A percentile compares a stretch with the other conserved stretches of the same genome.
phyloP scores from a whole-genome alignment of 2,113 vertebrate species.

The Paradoxurus hermaphroditus region DNA sequence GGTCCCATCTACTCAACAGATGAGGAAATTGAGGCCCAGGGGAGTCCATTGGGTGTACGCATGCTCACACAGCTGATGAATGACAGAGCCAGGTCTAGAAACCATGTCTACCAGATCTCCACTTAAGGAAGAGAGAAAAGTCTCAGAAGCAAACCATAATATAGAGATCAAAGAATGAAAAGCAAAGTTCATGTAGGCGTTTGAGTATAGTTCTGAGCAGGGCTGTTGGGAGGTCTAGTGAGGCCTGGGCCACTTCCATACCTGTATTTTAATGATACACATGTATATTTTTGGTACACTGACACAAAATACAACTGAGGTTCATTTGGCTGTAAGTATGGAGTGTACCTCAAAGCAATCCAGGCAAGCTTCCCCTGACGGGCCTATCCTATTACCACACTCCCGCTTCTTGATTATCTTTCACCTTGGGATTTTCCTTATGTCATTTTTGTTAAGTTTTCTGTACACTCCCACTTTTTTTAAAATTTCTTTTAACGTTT shows the following conservation, averaged over 20 bases:
- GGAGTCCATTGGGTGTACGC: not conserved
- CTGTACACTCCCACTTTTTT: not conserved
- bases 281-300: not conserved
- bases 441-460: not conserved
- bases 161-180: not conserved
- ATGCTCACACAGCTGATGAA: not conserved
- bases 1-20: not conserved
- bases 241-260: not conserved
- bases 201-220: not conserved
- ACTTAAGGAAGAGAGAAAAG: not conserved
- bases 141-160: not conserved
- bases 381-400: not conserved
- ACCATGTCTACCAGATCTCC: not conserved
- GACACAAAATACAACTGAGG: not conserved
- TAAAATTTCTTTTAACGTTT: no score
- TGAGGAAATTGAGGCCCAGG: not conserved
- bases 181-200: not conserved
- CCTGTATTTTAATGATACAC: not conserved
- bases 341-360: not conserved
- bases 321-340: not conserved
- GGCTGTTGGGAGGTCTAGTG: not conserved
- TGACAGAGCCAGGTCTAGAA: not conserved
- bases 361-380: not conserved
- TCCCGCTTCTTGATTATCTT: not conserved
- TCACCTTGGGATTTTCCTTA: not conserved